Conservation (phyloP, 2,113 vertebrate genomes). For the Dissostichus mawsoni region DNA sequence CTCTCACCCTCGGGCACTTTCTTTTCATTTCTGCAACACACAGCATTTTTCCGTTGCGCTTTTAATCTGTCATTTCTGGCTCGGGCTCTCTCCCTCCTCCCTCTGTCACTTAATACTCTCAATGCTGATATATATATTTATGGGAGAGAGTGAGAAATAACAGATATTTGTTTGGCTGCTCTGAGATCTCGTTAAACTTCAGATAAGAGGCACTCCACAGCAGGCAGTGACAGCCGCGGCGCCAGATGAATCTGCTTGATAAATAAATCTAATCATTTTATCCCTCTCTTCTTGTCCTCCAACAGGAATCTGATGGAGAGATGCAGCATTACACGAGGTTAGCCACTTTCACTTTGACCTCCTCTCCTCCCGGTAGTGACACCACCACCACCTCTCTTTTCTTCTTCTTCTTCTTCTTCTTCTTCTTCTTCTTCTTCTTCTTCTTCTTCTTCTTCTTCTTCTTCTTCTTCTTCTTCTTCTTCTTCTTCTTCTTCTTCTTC, state of each 20-base stretch:
- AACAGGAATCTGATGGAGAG: slow-evolving; percentile 74
- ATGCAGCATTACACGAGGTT: slow-evolving; percentile 73
- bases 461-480: slow-evolving; percentile 2
- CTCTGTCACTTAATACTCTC: slow-evolving; percentile 51
- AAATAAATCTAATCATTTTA: slow-evolving; percentile 71
- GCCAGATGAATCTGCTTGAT: slow-evolving; percentile 71
- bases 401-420: slow-evolving; percentile 17
- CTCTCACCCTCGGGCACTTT: slow-evolving; percentile 76
- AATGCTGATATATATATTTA: slow-evolving; percentile 40
- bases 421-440: slow-evolving; percentile 2
- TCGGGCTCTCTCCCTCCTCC: slow-evolving; percentile 24
- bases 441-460: too few species aligned
- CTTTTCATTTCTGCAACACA: slow-evolving; percentile 76
- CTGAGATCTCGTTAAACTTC: slow-evolving; percentile 71
- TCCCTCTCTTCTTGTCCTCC: slow-evolving; percentile 52
- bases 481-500: too few species aligned
- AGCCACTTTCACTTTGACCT: slow-evolving; percentile 65
- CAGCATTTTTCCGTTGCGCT: slow-evolving; percentile 73
- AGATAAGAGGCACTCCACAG: slow-evolving; percentile 69
- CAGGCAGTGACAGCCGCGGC: slow-evolving; percentile 37
- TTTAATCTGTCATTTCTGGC: slow-evolving; percentile 76
- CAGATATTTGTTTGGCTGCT: slow-evolving; percentile 74
- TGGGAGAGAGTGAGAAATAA: slow-evolving; percentile 58
- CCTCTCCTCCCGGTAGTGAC: slow-evolving; percentile 32
- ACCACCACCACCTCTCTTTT: slow-evolving; percentile 52